These are phyloP conservation scores for Alectoris magna DNA, from an alignment of 2,797 vertebrate species.

Conservation along the genomic window DNA sequence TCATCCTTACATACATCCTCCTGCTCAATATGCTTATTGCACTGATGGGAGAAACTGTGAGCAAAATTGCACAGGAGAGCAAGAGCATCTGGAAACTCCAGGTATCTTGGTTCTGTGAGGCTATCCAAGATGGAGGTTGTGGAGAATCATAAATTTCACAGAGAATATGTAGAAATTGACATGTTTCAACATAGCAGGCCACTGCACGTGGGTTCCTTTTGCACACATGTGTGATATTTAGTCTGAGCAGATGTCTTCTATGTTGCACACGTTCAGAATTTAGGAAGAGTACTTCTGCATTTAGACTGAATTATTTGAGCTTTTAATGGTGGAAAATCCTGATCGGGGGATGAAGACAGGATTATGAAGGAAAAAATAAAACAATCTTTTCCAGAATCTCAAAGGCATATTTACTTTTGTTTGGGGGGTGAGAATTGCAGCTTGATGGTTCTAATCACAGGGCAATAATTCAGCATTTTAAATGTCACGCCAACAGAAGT, in stretches of 20 bases:
- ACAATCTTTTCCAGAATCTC: background rate
- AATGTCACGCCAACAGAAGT: background rate
- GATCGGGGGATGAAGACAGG: background rate
- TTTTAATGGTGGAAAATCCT: slow-evolving; percentile 2
- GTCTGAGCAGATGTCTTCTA: background rate
- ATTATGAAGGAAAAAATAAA: background rate
- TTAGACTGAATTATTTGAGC: background rate
- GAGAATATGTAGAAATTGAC: background rate
- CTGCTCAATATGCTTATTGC: slow-evolving; percentile 98
- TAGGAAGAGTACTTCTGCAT: slow-evolving; percentile 3
- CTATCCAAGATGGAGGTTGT: background rate
- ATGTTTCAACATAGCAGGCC: background rate
- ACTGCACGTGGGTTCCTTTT: background rate
- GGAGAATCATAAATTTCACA: background rate
- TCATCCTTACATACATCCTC: slow-evolving; percentile 96
- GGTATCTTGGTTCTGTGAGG: slow-evolving; percentile 73
- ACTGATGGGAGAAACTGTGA: slow-evolving; percentile 94
- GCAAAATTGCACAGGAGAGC: slow-evolving; percentile 88
- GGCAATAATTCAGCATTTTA: background rate
- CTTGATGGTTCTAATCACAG: background rate
- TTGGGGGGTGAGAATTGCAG: background rate
- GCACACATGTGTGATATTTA: background rate
- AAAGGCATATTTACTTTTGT: background rate
- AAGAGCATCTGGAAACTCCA: slow-evolving; percentile 95
- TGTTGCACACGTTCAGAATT: slow-evolving; percentile 2